Evolutionary conservation across 2,113 vertebrate genomes (phyloP), one percentile per base, ranked within the genome.

Genomic region (Rana temporaria): DNA sequence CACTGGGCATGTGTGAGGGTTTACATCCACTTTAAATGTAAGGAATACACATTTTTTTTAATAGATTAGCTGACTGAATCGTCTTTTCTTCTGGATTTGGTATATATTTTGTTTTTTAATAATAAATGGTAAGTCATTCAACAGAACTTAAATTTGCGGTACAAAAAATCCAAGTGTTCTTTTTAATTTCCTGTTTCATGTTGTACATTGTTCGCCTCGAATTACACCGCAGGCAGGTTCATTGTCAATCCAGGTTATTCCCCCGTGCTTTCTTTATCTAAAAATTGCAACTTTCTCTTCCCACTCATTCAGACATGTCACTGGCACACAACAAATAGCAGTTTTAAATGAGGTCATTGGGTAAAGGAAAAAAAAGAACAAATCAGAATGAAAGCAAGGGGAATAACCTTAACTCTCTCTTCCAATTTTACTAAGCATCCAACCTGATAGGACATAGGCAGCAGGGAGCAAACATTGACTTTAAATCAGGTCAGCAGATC

Each of bases 401-500:
- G 19, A 55, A 56, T 52, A n/a, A 53, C 26, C 52, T 72, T 22
- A 32, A 12, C 30, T 57, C 15, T n/a, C 26, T 26, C 30, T 32
- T 19, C 69, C 24, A 56, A 22, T 72, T 72, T 56, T 9, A 72
- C 26, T 26, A 26, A 11, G 38, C n/a, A 12, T 20, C 67, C 20
- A 20, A 53, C 20, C 20, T 48, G 2, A 70, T 70, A 52, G 6
- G 42, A 70, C 67, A 53, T n/a, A 5, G n/a, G 26, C 20, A 20
- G 15, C 14, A 14, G 56, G 32, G 17, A 72, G 70, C 52, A 72
- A 57, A 57, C 7, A 18, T 57, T 72, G 70, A 72, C 53, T 19
- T 57, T 72, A 53, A 56, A 55, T 71, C 15, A 71, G 69, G 69
- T 71, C 68, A 71, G 42, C 68, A 24, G 68, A 52, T 72, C 22